Evolutionary conservation across 2,888 invertebrate genomes (phyloP), one percentile per base, ranked within the genome.

Genomic region (Calameuta pallipes): DNA sequence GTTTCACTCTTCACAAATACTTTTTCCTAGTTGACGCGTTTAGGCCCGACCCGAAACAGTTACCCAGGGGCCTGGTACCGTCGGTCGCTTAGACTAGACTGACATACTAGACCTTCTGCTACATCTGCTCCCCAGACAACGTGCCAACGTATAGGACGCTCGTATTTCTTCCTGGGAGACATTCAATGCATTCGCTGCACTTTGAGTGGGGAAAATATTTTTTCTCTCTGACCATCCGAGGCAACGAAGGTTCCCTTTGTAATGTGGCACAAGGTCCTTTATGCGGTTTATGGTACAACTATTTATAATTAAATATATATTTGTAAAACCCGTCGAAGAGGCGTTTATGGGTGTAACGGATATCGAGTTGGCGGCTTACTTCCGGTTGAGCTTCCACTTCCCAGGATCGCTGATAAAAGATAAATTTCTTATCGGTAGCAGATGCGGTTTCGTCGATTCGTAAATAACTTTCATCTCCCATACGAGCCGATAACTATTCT

Each of bases 401-500:
- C 33, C 56, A 76, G 4, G 56, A 76, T 79, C 6, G 34, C 74
- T 76, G 79, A 79, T 79, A 74, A 79, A 74, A 73, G 35, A 33
- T 12, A 73, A 9, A 9, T 23, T 76, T 79, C 74, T 79, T 79
- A 77, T 79, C 79, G n/a, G 13, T 15, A 71, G 71, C 71, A 71
- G 71, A 71, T 34, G 71, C 71, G 71, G 71, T 23, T 31, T 34
- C 11, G 31, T 12, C 71, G 31, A 31, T 71, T 31, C 30, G 1
- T 11, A 2, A 23, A 56, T 23, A 23, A 6, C 1, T 23, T 0
- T 23, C 23, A 6, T 23, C 23, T 56, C 56, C 9, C 9, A 1
- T 56, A 23, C 6, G 2, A 56, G 1, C 15, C 9, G 23, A 56
- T 23, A 9, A 23, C 23, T 9, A 23, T 56, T 56, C 9, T 56